Evolutionary conservation across 2,888 invertebrate species (phyloP).

Genomic region (Enoplolaimus lenunculus): DNA sequence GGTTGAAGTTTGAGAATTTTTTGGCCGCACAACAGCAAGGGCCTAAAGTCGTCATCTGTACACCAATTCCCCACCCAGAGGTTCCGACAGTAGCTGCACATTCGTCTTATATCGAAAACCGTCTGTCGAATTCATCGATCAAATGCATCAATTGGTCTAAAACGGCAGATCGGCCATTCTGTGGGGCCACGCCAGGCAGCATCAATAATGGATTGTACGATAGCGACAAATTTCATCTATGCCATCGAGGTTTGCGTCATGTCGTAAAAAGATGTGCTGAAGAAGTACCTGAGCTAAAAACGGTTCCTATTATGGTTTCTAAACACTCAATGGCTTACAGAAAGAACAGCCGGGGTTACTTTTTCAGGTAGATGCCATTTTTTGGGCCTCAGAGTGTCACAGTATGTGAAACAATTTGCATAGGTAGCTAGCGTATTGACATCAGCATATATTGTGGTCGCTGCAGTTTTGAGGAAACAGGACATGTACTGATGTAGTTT

Average conservation of each 20-base stretch:
- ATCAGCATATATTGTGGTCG: too few species aligned
- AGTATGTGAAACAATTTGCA: too few species aligned
- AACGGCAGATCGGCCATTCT: background rate
- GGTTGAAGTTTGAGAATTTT: background rate
- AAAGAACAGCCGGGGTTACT: background rate
- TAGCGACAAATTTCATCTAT: background rate
- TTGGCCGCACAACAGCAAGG: background rate
- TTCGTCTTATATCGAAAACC: background rate
- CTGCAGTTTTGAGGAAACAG: too few species aligned
- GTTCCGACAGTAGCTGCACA: background rate
- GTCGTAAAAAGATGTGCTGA: too few species aligned
- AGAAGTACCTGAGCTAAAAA: background rate
- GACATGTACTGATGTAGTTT: too few species aligned
- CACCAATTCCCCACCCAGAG: background rate
- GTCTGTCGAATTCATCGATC: background rate
- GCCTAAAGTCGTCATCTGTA: background rate
- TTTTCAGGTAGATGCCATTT: background rate
- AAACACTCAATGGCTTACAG: background rate
- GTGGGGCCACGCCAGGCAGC: background rate
- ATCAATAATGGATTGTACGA: background rate
- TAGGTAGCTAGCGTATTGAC: too few species aligned
- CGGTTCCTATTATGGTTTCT: background rate
- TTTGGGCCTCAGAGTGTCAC: background rate
- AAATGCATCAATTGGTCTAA: background rate
- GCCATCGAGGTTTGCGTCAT: background rate